Percentiles rank a stretch among this genome's conserved stretches.
These are phyloP conservation scores for Sinella curviseta DNA, from an alignment of 1,140 invertebrate species.

Conservation along the genomic window DNA sequence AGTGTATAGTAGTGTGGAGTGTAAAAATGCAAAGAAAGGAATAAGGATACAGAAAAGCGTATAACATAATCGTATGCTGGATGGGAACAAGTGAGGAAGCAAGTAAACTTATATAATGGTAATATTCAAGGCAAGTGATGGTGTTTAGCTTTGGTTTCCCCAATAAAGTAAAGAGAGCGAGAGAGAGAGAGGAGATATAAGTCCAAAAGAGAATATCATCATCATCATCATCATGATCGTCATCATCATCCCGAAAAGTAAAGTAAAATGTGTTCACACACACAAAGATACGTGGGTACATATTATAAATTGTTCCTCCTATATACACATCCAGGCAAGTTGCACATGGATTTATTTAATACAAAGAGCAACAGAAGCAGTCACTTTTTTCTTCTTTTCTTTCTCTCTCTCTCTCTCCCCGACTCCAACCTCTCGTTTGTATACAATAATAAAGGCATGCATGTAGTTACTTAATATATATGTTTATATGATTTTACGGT, in stretches of 20 bases:
- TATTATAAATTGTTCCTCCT: too few species aligned
- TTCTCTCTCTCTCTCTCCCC: not conserved
- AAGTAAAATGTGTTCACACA: constrained; percentile 12
- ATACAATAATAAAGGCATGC: constrained; percentile 1
- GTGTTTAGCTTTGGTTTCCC: constrained; percentile 9
- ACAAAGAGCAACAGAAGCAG: not conserved
- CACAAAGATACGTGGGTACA: too few species aligned
- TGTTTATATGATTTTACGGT: too few species aligned
- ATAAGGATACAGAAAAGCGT: too few species aligned
- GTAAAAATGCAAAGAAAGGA: too few species aligned
- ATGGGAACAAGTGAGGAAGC: too few species aligned
- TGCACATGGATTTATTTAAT: too few species aligned
- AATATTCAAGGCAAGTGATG: not conserved
- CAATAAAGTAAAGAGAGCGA: not conserved
- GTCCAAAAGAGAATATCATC: not conserved
- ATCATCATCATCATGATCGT: not conserved
- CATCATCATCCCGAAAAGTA: too few species aligned
- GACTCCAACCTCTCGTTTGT: not conserved
- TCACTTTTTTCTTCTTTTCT: not conserved
- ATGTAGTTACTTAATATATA: not conserved
- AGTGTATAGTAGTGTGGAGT: too few species aligned
- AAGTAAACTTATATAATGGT: not conserved
- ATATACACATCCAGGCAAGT: too few species aligned
- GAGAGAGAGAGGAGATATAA: not conserved
- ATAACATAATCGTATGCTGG: too few species aligned